phyloP scores from a whole-genome alignment of 2,888 invertebrate genomes.

The Perizoma flavofasciatum region DNA sequence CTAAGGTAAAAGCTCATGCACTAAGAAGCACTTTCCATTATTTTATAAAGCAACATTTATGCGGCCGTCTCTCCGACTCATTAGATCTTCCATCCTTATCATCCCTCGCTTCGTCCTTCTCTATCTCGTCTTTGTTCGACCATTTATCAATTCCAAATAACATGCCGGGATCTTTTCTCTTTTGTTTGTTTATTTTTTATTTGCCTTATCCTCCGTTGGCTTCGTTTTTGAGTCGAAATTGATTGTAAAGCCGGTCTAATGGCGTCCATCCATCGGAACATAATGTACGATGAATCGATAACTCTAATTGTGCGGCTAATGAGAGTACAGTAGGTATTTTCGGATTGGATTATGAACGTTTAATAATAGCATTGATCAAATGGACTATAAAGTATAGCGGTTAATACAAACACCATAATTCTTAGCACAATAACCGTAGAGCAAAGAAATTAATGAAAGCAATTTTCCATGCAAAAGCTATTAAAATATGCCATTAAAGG shows the following conservation, averaged over 20 bases:
- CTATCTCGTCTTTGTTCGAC: slow-evolving; percentile 74
- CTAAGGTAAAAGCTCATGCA: slow-evolving; percentile 38
- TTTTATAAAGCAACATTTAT: slow-evolving; percentile 67
- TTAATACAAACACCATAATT: slow-evolving; percentile 48
- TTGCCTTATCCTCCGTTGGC: slow-evolving; percentile 76
- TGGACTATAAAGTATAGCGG: slow-evolving; percentile 45
- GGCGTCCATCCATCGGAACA: slow-evolving; percentile 62
- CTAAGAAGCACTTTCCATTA: slow-evolving; percentile 76
- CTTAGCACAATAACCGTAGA: slow-evolving; percentile 54
- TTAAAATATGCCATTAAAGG: slow-evolving; percentile 67
- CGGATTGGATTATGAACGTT: slow-evolving; percentile 35
- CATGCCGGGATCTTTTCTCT: slow-evolving; percentile 79
- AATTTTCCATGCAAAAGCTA: slow-evolving; percentile 68
- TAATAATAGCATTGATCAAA: slow-evolving; percentile 44
- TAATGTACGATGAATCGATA: slow-evolving; percentile 74
- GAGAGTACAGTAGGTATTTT: slow-evolving; percentile 54
- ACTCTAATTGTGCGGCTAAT: slow-evolving; percentile 71
- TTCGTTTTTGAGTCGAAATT: slow-evolving; percentile 75
- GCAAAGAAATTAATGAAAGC: slow-evolving; percentile 63
- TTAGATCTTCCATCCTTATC: slow-evolving; percentile 69
- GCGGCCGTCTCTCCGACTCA: slow-evolving; percentile 68
- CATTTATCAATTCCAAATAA: slow-evolving; percentile 84
- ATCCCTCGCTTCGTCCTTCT: slow-evolving; percentile 66
- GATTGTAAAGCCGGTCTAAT: slow-evolving; percentile 80
- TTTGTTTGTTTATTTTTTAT: slow-evolving; percentile 81